Percentiles rank a stretch among this genome's conserved stretches.
phyloP scores from a whole-genome alignment of 2,113 vertebrate genomes.

The Eptesicus fuscus region DNA sequence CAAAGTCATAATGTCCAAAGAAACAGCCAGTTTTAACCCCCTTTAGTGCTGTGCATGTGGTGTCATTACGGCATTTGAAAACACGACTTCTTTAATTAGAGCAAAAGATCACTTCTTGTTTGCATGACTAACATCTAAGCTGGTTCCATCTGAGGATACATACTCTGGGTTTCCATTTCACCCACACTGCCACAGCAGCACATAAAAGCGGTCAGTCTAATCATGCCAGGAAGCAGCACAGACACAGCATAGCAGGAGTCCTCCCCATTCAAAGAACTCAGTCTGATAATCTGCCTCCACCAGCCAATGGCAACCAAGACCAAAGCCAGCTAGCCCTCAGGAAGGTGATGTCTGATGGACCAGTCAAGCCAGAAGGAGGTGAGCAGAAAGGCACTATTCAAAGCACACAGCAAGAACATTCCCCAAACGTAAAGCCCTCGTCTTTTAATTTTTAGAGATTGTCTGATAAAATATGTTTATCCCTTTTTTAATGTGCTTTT shows the following conservation, averaged over 20 bases:
- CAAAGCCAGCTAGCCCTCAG: slow-evolving; percentile 95
- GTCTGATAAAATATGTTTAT: slow-evolving; percentile 67
- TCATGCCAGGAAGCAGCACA: slow-evolving; percentile 94
- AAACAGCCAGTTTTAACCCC: slow-evolving; percentile 90
- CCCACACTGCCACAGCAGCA: slow-evolving; percentile 91
- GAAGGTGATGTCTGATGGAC: slow-evolving; percentile 97
- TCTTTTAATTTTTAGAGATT: slow-evolving; percentile 66
- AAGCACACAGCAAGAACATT: slow-evolving; percentile 71
- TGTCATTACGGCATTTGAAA: slow-evolving; percentile 87
- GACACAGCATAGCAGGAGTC: slow-evolving; percentile 98
- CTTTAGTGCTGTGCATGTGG: slow-evolving; percentile 92
- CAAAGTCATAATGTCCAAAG: slow-evolving; percentile 76
- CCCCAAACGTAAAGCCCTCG: slow-evolving; percentile 59
- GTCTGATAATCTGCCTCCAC: slow-evolving; percentile 94
- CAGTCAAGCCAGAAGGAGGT: slow-evolving; percentile 91
- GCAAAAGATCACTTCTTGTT: slow-evolving; percentile 88
- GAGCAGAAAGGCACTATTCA: slow-evolving; percentile 84
- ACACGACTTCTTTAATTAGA: slow-evolving; percentile 88
- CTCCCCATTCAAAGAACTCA: slow-evolving; percentile 97
- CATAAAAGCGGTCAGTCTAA: slow-evolving; percentile 92
- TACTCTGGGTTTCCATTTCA: slow-evolving; percentile 98
- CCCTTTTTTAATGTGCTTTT: slow-evolving; percentile 77
- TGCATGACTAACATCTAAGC: slow-evolving; percentile 95
- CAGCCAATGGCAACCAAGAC: slow-evolving; percentile 97
- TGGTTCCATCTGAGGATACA: slow-evolving; percentile 94